Base-by-base conservation (phyloP, 2,113 vertebrate genomes). In the Struthio camelus region DNA sequence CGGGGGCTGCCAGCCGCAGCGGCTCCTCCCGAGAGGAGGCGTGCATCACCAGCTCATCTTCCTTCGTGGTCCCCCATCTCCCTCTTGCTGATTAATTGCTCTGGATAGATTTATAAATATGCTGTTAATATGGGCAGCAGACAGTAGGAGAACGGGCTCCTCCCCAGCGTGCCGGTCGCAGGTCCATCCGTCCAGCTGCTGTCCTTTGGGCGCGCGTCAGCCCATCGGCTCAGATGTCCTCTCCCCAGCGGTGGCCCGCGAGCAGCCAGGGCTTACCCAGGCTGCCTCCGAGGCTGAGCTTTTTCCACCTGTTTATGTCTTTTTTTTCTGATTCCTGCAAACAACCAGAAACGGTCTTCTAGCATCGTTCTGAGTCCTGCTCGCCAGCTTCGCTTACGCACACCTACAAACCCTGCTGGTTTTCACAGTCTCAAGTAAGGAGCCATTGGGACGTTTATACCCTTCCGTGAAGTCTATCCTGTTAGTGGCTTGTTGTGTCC, bases 31-130 rank as follows among this genome's bases (percentile, higher is more conserved):
- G 0, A 6, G 83, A 95, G 94, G 77, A 90, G 92, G 70, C 71
- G 94, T 84, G 84, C 73, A 86, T 86, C 1, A 3, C 92, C 88
- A 94, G 94, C 96, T 94, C 83, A 96, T 93, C 88, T 95, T 93
- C 90, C 86, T 96, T 97, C 93, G 42, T 93, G 94, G 93, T 88
- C 42, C 70, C 61, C 67, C 94, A 83, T 90, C 94, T 95, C 88
- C 73, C 89, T 89, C 20, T 9, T 46, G 83, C 90, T 93, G 96
- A 96, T 97, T 93, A 95, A 96, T 96, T 94, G 90, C 88, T 86
- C 87, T 67, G 85, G 75, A 93, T 95, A 95, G 92, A 96, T 95
- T 95, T 84, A 86, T 90, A 94, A 96, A 93, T 90, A 97, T 95
- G 91, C 61, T 70, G 65, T 93, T 95, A 90, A 86, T 94, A 36